Evolutionary conservation across 2,113 vertebrate species (phyloP).

Genomic region (Bagarius yarrelli): DNA sequence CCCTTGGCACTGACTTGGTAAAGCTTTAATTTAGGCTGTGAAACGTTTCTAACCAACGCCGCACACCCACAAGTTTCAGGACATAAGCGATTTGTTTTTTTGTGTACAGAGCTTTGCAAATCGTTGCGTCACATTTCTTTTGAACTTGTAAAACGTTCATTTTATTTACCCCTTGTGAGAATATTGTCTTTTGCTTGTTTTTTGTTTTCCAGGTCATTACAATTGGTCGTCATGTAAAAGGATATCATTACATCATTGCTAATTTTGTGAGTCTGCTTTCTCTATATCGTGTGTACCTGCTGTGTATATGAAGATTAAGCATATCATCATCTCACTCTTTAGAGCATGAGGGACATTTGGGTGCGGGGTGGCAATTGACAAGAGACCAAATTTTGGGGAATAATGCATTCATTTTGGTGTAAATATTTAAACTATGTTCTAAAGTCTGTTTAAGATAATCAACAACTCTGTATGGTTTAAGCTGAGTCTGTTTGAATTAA

Average conservation of each 20-base stretch:
- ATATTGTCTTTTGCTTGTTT: not conserved
- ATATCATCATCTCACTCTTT: not conserved
- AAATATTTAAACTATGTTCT: not conserved
- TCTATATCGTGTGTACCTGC: not conserved
- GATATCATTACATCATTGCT: slow-evolving; percentile 96
- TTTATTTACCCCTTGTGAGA: not conserved
- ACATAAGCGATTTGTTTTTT: not conserved
- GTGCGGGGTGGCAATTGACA: not conserved
- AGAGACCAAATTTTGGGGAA: not conserved
- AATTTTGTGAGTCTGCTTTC: slow-evolving; percentile 82
- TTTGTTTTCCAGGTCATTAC: slow-evolving; percentile 85
- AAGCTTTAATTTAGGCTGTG: not conserved
- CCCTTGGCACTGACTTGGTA: slow-evolving; percentile 3
- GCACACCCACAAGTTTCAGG: not conserved
- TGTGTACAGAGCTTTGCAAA: not conserved
- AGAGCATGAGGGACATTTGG: not conserved
- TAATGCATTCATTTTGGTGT: not conserved
- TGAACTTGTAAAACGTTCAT: too few species aligned
- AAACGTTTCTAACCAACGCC: not conserved
- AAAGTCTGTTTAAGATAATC: not conserved
- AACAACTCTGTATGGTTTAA: too few species aligned
- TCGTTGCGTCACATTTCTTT: not conserved
- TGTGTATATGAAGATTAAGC: not conserved
- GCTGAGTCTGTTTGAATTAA: not conserved
- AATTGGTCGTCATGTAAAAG: slow-evolving; percentile 94